Evolutionary conservation across 2,797 vertebrate genomes (phyloP), one percentile per base, ranked within the genome.

Genomic region (Sebastiscus albofasciatus): DNA sequence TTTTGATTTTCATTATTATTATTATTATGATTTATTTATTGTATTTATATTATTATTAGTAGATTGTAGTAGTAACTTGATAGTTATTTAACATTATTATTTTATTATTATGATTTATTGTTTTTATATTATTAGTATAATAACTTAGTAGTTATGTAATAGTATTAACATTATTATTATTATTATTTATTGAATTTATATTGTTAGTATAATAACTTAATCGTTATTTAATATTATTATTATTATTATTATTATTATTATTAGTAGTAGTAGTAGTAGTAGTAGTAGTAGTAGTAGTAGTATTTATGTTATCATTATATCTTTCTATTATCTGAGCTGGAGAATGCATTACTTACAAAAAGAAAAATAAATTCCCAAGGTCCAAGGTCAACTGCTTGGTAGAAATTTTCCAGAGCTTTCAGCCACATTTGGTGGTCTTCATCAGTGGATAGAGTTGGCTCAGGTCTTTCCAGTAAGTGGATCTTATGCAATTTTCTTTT

Each of bases 181-280:
- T 5, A 8, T 36, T 36, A 36, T 36, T 6, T 12, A 66, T 46
- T 11, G 8, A 26, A 26, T 14, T 26, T 39, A 2, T 18, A 13
- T 16, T 14, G 16, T 42, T 42, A 42, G 39, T 6, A 42, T 16
- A 42, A 42, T 42, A 6, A 16, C 39, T 42, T 42, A 42, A 16
- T 14, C 1, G 39, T 42, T 42, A 42, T 0, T 42, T 42, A 42
- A 13, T 42, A 42, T 6, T 39, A 39, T 14, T 39, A 39, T 13
- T 14, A 39, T 39, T 39, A 39, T 14, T 36, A 36, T 1, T 34
- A 33, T 1, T 33, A 33, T 0, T 31, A 31, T 1, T 34, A 34
- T 1, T 34, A 34, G 0, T 34, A 34, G 1, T 22, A 5, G 0
- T 24, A 31, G 2, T 26, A 26, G 26, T 26, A 26, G 26, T 34